Conservation (phyloP, 1,140 invertebrate genomes). For the Sesamia nonagrioides region DNA sequence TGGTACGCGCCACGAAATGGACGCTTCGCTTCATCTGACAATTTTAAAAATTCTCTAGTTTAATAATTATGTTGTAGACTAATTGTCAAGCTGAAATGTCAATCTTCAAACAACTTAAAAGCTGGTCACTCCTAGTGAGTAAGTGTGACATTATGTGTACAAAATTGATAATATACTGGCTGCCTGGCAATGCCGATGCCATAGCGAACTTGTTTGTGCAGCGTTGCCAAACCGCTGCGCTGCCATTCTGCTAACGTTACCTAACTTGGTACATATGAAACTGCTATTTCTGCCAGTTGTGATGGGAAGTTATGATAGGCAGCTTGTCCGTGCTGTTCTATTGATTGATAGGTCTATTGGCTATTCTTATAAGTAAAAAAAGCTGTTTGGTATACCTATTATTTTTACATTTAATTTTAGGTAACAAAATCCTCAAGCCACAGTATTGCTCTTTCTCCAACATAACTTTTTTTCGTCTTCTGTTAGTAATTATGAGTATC, state of each 20-base stretch:
- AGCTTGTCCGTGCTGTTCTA: slow-evolving; percentile 4
- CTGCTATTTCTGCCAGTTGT: slow-evolving; percentile 25
- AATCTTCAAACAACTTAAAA: not conserved
- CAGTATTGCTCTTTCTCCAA: not conserved
- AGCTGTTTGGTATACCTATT: not conserved
- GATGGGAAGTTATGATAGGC: slow-evolving; percentile 5
- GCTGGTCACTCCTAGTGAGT: not conserved
- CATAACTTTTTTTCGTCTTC: not conserved
- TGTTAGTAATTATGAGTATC: not conserved
- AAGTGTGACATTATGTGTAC: slow-evolving; percentile 39
- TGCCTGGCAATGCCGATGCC: slow-evolving; percentile 26
- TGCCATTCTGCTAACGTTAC: slow-evolving; percentile 28
- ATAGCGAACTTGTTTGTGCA: slow-evolving; percentile 38
- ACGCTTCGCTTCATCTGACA: not conserved
- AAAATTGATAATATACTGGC: slow-evolving; percentile 31
- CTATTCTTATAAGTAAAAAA: not conserved
- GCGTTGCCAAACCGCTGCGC: slow-evolving; percentile 50
- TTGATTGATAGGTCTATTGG: not conserved
- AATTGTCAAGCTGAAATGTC: not conserved
- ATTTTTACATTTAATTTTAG: no score
- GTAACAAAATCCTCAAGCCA: no score
- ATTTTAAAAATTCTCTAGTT: not conserved
- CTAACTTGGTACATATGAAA: slow-evolving; percentile 2
- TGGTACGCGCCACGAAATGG: slow-evolving; percentile 20
- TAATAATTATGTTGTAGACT: no score